Evolutionary conservation across 2,888 invertebrate species (phyloP), one percentile per base, ranked within the genome.

Genomic region (Lycocerus yunnanus): DNA sequence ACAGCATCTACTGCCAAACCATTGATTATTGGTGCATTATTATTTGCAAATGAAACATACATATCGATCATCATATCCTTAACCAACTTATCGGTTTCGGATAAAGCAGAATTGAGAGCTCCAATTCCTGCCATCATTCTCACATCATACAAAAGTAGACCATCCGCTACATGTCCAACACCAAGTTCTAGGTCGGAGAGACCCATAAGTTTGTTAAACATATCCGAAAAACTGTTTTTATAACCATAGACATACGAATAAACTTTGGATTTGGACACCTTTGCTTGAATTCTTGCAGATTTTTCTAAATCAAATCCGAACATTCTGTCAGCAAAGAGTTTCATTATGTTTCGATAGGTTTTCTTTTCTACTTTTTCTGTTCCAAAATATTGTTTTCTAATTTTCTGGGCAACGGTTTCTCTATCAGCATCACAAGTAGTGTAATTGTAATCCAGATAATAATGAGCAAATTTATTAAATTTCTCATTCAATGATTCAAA

Each of bases 401-500:
- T 79, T 78, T 81, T 80, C 11, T 76, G 65, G 1, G 83, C 71
- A 5, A 84, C 78, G 8, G 80, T 76, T 5, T 59, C n/a, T 69
- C 81, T 79, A 15, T 81, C 66, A 10, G 69, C 66, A 13, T 72
- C 72, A 6, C 81, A 75, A 1, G 81, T 80, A 11, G 83, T 84
- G n/a, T 84, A 77, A 14, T 84, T 78, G 67, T 83, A 81, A 63
- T 84, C 83, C 4, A 85, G 75, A 4, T 79, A 72, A 70, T 81
- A 80, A 8, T 82, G 82, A 16, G 81, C 79, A 13, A 83, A 71
- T 59, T 81, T 78, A 4, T 82, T 60, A 84, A 84, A 86, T 20
- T 82, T 77, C 21, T 77, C 68, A n/a, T 84, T 79, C 3, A 86
- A 81, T 43, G 90, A 88, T 6, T 87, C 82, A 61, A 75, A 77